Conservation (phyloP, 2,113 vertebrate species). For the Phoenicopterus ruber region DNA sequence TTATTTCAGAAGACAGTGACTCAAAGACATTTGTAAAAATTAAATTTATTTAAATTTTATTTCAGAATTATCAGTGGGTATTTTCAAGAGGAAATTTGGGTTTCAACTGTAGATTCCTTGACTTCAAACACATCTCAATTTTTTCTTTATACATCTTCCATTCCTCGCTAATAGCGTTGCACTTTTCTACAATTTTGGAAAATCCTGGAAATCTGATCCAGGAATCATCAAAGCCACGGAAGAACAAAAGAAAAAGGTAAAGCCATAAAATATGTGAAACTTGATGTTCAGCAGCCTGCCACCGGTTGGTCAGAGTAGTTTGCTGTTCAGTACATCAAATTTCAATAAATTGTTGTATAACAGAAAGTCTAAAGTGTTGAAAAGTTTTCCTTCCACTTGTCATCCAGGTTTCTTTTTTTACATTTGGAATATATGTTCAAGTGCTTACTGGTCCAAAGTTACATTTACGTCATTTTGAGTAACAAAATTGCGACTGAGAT, state of each 20-base stretch:
- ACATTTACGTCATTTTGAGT: neutral
- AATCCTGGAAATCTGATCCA: slow-evolving; percentile 98
- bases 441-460: neutral
- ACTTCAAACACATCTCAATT: slow-evolving; percentile 89
- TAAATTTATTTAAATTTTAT: neutral
- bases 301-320: neutral
- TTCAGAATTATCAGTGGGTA: neutral
- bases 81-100: neutral
- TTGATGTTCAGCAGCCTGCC: neutral
- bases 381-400: neutral
- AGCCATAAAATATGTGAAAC: neutral
- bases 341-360: neutral
- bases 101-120: slow-evolving; percentile 78
- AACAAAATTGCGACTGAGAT: neutral
- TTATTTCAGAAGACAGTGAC: neutral
- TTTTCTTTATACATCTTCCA: slow-evolving; percentile 92
- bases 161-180: slow-evolving; percentile 93
- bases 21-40: neutral
- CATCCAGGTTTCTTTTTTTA: neutral
- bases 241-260: slow-evolving; percentile 99
- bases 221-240: slow-evolving; percentile 98
- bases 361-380: neutral
- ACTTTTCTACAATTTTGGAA: slow-evolving; percentile 99
- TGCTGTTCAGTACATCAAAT: neutral
- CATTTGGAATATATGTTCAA: neutral